Evolutionary conservation across 2,888 invertebrate genomes (phyloP).

Genomic region (Ormyrus labotus): DNA sequence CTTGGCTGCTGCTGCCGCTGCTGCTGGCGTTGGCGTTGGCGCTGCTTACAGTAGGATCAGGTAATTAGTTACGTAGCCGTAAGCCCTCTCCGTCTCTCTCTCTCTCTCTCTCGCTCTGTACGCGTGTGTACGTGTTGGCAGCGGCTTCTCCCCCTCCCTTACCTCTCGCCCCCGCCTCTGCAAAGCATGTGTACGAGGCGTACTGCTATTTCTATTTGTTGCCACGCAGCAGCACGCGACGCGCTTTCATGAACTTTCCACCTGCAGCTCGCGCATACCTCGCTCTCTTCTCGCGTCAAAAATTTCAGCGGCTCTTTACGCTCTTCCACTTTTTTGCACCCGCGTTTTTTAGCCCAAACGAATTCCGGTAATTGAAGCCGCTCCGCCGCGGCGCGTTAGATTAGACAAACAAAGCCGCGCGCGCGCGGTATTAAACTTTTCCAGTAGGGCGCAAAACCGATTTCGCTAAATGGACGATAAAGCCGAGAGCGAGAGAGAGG

Average conservation of each 20-base stretch:
- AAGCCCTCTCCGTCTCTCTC: conserved; percentile 60
- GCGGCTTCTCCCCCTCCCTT: neutral
- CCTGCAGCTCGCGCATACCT: neutral
- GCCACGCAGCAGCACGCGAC: neutral
- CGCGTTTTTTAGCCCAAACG: neutral
- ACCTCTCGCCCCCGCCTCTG: neutral
- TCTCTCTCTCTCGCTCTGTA: conserved; percentile 38
- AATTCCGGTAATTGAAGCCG: neutral
- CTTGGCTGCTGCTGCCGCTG: conserved; percentile 60
- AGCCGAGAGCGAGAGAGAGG: neutral
- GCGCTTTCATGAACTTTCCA: conserved; percentile 3
- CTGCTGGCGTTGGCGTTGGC: conserved; percentile 43
- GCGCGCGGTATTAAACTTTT: no score
- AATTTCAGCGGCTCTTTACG: neutral
- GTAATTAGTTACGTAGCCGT: conserved; percentile 74
- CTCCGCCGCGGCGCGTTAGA: no score
- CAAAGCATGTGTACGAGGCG: neutral
- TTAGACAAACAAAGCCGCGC: neutral
- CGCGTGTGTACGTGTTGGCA: neutral
- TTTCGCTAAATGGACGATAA: neutral
- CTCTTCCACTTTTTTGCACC: neutral
- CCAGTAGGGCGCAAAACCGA: no score
- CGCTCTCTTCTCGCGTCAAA: conserved; percentile 2
- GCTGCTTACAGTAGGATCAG: conserved; percentile 69
- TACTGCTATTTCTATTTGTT: conserved; percentile 26